Percentiles rank a stretch among this genome's conserved stretches.
Conservation (phyloP, 1,140 invertebrate genomes). For the Cherax destructor region DNA sequence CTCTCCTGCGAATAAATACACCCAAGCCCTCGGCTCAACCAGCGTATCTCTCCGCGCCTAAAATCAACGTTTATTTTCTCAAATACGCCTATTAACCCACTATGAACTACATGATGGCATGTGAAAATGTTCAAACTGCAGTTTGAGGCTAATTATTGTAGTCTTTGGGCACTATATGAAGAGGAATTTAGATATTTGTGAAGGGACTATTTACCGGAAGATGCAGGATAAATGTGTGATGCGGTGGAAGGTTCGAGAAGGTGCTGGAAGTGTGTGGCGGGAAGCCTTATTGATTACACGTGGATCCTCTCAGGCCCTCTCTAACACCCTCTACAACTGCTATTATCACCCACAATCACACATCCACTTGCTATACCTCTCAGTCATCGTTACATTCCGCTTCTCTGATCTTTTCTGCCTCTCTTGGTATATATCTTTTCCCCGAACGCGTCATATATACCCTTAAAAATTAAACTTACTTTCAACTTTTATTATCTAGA, state of each 20-base stretch:
- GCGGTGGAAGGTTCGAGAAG: conserved; percentile 46
- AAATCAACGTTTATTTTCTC: conserved; percentile 8
- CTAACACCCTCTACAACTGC: too few species aligned
- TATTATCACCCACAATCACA: too few species aligned
- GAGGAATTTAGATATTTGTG: not conserved
- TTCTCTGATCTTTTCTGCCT: not conserved
- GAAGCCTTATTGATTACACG: conserved; percentile 59
- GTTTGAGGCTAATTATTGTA: too few species aligned
- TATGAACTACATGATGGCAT: not conserved
- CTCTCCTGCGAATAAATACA: not conserved
- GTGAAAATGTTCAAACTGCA: not conserved
- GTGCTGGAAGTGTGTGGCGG: conserved; percentile 41
- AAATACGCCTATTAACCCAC: not conserved
- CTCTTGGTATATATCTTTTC: too few species aligned
- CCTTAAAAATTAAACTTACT: too few species aligned
- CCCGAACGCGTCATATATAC: too few species aligned
- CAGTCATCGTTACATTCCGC: not conserved
- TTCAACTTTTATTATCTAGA: too few species aligned
- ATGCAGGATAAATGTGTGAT: not conserved
- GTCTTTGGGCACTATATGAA: too few species aligned
- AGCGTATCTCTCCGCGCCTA: conserved; percentile 24
- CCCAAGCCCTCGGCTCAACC: not conserved
- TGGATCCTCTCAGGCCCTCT: not conserved
- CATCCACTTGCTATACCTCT: not conserved
- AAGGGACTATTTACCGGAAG: conserved; percentile 45